Conservation (phyloP, 2,797 vertebrate species). For the Malacoctenus gilli region DNA sequence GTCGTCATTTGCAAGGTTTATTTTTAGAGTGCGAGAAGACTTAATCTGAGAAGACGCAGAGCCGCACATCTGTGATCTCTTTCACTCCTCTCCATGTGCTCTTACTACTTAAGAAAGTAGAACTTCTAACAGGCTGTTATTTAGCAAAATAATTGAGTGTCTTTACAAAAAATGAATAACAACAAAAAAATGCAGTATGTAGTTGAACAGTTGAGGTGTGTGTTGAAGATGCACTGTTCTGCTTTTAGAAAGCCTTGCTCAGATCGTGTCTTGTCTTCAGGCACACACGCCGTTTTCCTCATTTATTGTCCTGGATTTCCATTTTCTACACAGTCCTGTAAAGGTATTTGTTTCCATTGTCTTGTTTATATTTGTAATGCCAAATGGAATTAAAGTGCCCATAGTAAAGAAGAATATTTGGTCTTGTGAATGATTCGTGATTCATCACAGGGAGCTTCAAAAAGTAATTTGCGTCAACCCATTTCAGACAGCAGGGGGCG, state of each 20-base stretch:
- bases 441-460: neutral
- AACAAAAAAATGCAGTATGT: constrained; percentile 15
- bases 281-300: constrained; percentile 45
- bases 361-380: constrained; percentile 82
- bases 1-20: constrained; percentile 9
- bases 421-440: no score
- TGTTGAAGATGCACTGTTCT: constrained; percentile 38
- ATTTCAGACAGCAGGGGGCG: constrained; percentile 50
- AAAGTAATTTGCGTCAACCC: no score
- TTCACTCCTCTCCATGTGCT: constrained; percentile 39
- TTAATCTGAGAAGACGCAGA: constrained; percentile 1
- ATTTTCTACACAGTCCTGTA: constrained; percentile 67
- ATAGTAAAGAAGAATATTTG: constrained; percentile 49
- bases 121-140: constrained; percentile 26
- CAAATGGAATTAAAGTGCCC: constrained; percentile 91
- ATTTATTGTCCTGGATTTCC: constrained; percentile 32
- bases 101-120: constrained; percentile 29
- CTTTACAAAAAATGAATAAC: neutral
- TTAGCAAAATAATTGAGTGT: constrained; percentile 13
- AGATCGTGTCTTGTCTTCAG: constrained; percentile 37
- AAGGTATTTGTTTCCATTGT: constrained; percentile 64
- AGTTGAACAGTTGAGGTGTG: constrained; percentile 24
- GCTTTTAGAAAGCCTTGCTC: constrained; percentile 37
- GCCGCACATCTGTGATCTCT: constrained; percentile 18
- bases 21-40: constrained; percentile 10